These are phyloP conservation scores for Noturus placidus DNA, from an alignment of 2,113 vertebrate genomes.

Conservation along the genomic window DNA sequence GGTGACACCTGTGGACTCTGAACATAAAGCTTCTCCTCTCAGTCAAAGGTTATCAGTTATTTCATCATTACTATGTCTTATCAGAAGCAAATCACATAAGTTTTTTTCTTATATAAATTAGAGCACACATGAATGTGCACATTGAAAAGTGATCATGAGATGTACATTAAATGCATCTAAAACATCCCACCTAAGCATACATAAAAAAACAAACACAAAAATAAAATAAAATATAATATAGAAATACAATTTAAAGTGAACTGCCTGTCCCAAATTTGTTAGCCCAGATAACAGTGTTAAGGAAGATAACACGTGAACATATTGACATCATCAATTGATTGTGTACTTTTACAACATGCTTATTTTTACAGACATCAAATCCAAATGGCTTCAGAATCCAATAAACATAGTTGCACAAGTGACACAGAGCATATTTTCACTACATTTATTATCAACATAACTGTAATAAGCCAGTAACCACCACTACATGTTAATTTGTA, in stretches of 20 bases:
- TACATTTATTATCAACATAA: constrained; percentile 27
- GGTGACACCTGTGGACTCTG: constrained; percentile 15
- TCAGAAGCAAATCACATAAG: background rate
- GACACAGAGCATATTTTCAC: background rate
- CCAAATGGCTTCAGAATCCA: background rate
- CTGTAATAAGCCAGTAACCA: background rate
- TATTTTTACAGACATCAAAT: constrained; percentile 7
- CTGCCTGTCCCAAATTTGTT: background rate
- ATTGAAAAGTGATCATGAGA: background rate
- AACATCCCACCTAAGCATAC: background rate
- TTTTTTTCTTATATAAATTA: background rate
- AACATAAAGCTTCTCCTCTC: constrained; percentile 13
- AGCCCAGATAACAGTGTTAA: constrained; percentile 7
- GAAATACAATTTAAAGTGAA: background rate
- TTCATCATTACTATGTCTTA: background rate
- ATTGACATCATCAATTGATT: background rate
- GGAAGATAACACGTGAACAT: background rate
- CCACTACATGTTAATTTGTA: background rate
- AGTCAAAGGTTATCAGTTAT: constrained; percentile 30
- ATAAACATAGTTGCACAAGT: background rate
- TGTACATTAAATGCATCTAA: background rate
- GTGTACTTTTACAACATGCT: background rate
- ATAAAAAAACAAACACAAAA: too few relatives aligned
- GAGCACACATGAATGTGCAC: background rate
- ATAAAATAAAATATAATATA: background rate